Percentiles rank a stretch among this genome's conserved stretches.
Conservation (phyloP, 2,113 vertebrate genomes). For the Mobula birostris region DNA sequence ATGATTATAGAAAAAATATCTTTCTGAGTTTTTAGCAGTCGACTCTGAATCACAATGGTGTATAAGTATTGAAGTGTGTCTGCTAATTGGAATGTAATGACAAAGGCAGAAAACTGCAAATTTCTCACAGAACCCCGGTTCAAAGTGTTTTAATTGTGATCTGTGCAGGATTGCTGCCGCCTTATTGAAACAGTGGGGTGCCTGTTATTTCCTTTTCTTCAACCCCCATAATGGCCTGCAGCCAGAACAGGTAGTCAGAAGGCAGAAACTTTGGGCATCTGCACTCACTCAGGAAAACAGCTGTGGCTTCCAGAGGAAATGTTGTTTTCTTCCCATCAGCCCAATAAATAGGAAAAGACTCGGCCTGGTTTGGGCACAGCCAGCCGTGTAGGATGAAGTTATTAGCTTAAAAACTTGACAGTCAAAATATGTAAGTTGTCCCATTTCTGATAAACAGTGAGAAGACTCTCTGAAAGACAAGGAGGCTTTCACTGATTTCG, state of each 20-base stretch:
- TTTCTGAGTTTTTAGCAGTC: background rate
- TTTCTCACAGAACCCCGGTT: background rate
- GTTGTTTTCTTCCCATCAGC: conserved; percentile 72
- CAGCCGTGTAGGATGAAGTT: conserved; percentile 76
- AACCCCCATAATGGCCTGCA: conserved; percentile 44
- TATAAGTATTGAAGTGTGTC: background rate
- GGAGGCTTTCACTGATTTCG: conserved; percentile 55
- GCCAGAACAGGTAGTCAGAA: conserved; percentile 74
- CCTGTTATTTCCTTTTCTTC: conserved; percentile 48
- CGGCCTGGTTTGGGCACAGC: conserved; percentile 64
- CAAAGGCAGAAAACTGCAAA: conserved; percentile 9
- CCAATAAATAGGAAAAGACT: conserved; percentile 61
- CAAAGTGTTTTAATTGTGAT: conserved; percentile 28
- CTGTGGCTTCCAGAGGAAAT: conserved; percentile 75
- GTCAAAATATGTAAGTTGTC: conserved; percentile 54
- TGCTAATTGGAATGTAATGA: background rate
- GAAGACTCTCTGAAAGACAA: conserved; percentile 59
- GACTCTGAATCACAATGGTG: background rate
- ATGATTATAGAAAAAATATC: background rate
- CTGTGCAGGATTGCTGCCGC: background rate
- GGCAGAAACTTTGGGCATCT: conserved; percentile 59
- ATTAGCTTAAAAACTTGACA: conserved; percentile 70
- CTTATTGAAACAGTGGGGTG: conserved; percentile 53
- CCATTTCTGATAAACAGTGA: conserved; percentile 60
- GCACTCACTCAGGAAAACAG: conserved; percentile 75